Evolutionary conservation across 1,140 invertebrate genomes (phyloP), one percentile per base, ranked within the genome.

Genomic region (Amphibalanus amphitrite): DNA sequence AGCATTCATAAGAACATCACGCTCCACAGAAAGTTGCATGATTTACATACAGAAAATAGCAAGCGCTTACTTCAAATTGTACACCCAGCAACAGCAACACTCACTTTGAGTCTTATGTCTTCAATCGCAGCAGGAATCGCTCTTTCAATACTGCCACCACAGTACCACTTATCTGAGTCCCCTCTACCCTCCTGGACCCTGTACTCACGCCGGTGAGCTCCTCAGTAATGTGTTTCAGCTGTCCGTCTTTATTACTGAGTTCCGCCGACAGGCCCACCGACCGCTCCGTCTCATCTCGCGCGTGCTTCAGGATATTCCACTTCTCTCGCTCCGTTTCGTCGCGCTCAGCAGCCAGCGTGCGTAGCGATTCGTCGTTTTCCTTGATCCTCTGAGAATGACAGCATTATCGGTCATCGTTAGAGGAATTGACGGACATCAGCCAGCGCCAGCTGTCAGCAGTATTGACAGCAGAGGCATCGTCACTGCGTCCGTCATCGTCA

Each of bases 281-380:
- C 72, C 92, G 82, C 81, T 96, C 92, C 0, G 92, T 89, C 75
- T 95, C 91, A 78, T 95, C 92, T 47, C 91, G 83, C 0, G 92
- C 92, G 77, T 92, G 90, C 76, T 90, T 87, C 73, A 95, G 79
- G 69, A 95, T 83, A 74, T 89, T 91, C 85, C 92, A 94, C 64
- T 92, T 86, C 78, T 95, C 92, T 29, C 91, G 83, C 78, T 95
- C 93, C 0, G 89, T 82, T 76, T 93, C 90, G 73, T 92, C 91
- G 0, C 90, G 84, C 77, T 94, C 89, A 30, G 84, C 84, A 0
- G 86, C 86, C 74, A 91, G 81, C 79, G 88, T 83, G 71, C 88
- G 87, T 67, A 89, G 82, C 70, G 83, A 87, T 70, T 86, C 84
- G 78, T 90, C 88, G 79, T 84, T 88, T 78, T 91, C 88, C 76